Conservation (phyloP, 1,140 invertebrate species). For the Sinonovacula constricta region DNA sequence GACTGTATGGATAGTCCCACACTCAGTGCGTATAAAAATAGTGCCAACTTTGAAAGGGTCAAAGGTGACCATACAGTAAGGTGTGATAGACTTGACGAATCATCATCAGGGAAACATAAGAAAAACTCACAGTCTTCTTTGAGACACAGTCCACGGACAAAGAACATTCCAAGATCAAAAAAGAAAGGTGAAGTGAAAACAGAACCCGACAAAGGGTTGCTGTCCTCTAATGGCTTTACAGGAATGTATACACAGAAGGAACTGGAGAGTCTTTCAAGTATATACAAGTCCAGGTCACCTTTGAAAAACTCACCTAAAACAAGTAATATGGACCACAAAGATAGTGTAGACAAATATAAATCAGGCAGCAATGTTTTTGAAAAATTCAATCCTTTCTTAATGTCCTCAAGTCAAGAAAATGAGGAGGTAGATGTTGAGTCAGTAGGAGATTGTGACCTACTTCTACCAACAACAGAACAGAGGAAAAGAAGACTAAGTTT, state of each 20-base stretch:
- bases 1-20: conserved; percentile 36
- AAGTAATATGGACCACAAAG: not conserved
- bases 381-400: conserved; percentile 2
- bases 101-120: not conserved
- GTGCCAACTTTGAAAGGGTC: no score
- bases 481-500: conserved; percentile 43
- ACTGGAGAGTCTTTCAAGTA: not conserved
- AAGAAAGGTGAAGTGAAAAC: not conserved
- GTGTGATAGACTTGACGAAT: not conserved
- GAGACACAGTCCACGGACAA: conserved; percentile 30
- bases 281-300: not conserved
- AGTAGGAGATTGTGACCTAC: conserved; percentile 17
- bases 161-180: no score
- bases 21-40: conserved; percentile 33
- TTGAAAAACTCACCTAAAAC: not conserved
- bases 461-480: no score
- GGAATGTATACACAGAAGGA: not conserved
- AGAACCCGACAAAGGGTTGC: not conserved
- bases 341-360: not conserved
- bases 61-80: not conserved
- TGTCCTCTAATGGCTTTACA: no score
- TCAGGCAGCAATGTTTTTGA: conserved; percentile 48
- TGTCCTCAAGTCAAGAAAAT: conserved; percentile 6
- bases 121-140: not conserved
- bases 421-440: conserved; percentile 37